A percentile compares a stretch with the other conserved stretches of the same genome.
These are phyloP conservation scores for Osedax frankpressi DNA, from an alignment of 2,888 invertebrate species.

Conservation along the genomic window DNA sequence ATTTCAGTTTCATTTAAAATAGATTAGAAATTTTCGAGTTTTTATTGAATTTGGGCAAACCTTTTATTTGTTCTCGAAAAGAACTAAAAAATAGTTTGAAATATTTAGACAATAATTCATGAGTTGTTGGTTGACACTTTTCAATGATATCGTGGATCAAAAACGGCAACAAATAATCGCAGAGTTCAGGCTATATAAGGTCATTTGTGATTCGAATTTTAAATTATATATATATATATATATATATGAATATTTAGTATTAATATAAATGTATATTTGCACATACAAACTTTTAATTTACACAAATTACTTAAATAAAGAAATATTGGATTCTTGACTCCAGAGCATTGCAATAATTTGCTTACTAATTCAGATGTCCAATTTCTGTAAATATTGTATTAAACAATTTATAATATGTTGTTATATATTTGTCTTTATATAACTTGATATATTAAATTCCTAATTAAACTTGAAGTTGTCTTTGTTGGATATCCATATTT, in stretches of 20 bases:
- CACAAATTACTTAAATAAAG: neutral
- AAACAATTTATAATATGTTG: no score
- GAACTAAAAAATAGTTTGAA: neutral
- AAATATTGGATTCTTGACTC: neutral
- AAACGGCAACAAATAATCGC: neutral
- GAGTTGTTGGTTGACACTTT: neutral
- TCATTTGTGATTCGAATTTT: neutral
- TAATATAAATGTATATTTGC: no score
- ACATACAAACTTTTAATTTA: neutral
- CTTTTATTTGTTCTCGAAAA: neutral
- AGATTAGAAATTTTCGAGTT: neutral
- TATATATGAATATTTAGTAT: no score
- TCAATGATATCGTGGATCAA: neutral
- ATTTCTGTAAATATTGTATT: no score
- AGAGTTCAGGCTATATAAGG: neutral
- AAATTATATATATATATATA: neutral
- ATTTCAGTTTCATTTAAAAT: no score
- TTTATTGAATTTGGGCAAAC: neutral
- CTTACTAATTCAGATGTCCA: neutral
- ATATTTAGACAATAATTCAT: neutral
- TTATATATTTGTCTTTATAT: no score
- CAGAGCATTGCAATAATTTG: neutral
- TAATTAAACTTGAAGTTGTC: no score
- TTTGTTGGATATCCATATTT: no score
- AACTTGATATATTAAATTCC: no score